A percentile compares a stretch with the other conserved stretches of the same genome.
These are phyloP conservation scores for Acronicta leporina DNA, from an alignment of 2,888 invertebrate species.

Conservation along the genomic window DNA sequence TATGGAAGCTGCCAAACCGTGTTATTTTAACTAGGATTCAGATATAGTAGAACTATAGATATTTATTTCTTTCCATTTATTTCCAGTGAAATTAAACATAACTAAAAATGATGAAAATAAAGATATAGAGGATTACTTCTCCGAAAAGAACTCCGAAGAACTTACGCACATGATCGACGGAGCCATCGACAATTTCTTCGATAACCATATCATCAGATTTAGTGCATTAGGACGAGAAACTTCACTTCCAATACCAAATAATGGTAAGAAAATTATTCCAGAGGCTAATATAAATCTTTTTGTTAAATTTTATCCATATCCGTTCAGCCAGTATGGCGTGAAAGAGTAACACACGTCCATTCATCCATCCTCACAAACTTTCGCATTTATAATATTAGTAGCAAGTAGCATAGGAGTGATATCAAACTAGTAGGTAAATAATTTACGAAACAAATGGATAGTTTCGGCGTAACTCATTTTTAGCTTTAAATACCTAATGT, in stretches of 20 bases:
- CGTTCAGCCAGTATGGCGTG: too few relatives aligned
- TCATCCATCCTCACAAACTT: too few relatives aligned
- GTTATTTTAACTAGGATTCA: background rate
- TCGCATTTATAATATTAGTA: too few relatives aligned
- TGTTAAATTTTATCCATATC: too few relatives aligned
- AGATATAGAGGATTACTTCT: constrained; percentile 35
- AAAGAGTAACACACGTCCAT: too few relatives aligned
- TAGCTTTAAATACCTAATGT: too few relatives aligned
- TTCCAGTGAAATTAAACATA: constrained; percentile 71
- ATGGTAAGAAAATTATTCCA: constrained; percentile 74
- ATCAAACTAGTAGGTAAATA: too few relatives aligned
- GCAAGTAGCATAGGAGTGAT: too few relatives aligned
- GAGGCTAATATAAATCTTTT: too few relatives aligned
- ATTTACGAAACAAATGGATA: too few relatives aligned
- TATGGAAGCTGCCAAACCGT: background rate
- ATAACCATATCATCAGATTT: constrained; percentile 85
- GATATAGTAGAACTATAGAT: too few relatives aligned
- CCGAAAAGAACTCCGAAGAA: constrained; percentile 65
- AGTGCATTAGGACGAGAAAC: constrained; percentile 74
- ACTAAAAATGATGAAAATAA: constrained; percentile 52
- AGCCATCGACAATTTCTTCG: constrained; percentile 88
- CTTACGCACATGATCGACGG: constrained; percentile 83
- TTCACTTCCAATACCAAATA: constrained; percentile 68
- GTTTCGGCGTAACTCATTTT: too few relatives aligned
- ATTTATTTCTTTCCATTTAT: background rate